These are phyloP conservation scores for Zophobas atratus DNA, from an alignment of 1,140 invertebrate genomes.

Conservation along the genomic window DNA sequence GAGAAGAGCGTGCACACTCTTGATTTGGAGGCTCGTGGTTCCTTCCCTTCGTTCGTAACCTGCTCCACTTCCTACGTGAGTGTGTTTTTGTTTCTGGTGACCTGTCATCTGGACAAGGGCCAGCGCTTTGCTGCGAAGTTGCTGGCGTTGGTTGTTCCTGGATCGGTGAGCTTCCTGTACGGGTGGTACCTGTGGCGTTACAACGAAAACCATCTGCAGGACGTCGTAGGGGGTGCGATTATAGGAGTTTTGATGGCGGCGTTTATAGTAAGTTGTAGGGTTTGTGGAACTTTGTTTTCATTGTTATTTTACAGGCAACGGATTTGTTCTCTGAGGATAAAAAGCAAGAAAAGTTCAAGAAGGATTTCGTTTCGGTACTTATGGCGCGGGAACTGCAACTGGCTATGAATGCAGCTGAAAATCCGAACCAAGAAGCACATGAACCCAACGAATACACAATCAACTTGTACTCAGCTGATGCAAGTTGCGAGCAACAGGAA, in stretches of 20 bases:
- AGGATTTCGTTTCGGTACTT: slow-evolving; percentile 15
- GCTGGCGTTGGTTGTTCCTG: neutral
- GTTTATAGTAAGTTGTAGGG: slow-evolving; percentile 2
- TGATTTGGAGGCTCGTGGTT: neutral
- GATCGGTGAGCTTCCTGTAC: neutral
- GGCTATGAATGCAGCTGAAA: neutral
- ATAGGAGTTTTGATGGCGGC: neutral
- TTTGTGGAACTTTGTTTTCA: neutral
- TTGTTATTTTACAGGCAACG: neutral
- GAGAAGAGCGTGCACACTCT: neutral
- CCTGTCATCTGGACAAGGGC: neutral
- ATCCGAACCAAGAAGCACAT: neutral
- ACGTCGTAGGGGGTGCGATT: neutral
- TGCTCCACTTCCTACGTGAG: neutral
- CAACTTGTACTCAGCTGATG: slow-evolving; percentile 1
- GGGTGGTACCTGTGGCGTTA: slow-evolving; percentile 3
- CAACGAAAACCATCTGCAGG: slow-evolving; percentile 26
- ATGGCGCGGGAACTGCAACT: slow-evolving; percentile 1
- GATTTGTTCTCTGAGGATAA: neutral
- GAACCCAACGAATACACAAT: slow-evolving; percentile 7
- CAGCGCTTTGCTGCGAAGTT: slow-evolving; percentile 11
- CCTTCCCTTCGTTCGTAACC: slow-evolving; percentile 16
- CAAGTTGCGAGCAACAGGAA: neutral
- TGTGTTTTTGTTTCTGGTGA: neutral
- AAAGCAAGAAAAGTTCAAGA: neutral